Conservation (phyloP, 1,140 invertebrate genomes). For the Periplaneta americana region DNA sequence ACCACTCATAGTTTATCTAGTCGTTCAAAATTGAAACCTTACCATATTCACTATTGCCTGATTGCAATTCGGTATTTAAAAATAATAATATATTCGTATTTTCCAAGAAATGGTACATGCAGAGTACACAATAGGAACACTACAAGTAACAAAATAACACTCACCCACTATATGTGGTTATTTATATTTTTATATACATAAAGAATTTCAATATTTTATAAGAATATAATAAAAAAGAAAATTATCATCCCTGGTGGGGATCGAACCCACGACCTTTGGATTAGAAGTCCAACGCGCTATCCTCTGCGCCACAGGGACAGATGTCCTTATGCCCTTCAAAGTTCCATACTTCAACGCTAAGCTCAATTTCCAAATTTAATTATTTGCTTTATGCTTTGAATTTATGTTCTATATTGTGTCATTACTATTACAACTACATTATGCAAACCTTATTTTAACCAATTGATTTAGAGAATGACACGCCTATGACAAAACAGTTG, state of each 20-base stretch:
- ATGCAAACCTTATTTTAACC: not conserved
- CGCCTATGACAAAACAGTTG: not conserved
- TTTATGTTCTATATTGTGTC: not conserved
- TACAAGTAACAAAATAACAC: no score
- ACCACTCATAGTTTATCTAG: no score
- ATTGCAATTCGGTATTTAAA: no score
- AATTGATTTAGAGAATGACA: not conserved
- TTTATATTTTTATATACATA: no score
- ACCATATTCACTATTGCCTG: no score
- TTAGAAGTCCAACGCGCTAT: slow-evolving; percentile 53
- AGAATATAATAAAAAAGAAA: not conserved
- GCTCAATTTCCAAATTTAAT: not conserved
- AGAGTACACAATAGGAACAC: no score
- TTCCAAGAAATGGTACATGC: no score
- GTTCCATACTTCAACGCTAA: not conserved
- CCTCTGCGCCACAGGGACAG: slow-evolving; percentile 40
- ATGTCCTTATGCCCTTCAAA: not conserved
- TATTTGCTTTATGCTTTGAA: not conserved
- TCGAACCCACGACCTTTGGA: slow-evolving; percentile 55
- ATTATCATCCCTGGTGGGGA: slow-evolving; percentile 32
- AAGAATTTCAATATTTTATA: not conserved
- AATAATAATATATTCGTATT: no score
- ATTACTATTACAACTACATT: not conserved
- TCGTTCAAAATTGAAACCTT: no score
- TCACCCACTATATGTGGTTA: no score